Conservation (phyloP, 2,113 vertebrate genomes). For the Fukomys damarensis region DNA sequence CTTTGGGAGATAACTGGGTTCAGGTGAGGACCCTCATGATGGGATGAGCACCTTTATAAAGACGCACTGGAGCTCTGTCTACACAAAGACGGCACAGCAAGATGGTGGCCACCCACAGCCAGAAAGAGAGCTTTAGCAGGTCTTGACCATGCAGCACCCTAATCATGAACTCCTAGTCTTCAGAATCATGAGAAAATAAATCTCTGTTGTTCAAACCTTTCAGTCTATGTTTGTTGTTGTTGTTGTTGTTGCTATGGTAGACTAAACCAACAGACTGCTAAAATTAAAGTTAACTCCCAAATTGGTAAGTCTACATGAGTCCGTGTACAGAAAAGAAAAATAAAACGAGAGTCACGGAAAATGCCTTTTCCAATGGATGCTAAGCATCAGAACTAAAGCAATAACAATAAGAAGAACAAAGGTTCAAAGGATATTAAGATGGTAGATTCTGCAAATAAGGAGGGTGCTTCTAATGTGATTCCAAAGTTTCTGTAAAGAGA, state of each 20-base stretch:
- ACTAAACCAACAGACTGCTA: background rate
- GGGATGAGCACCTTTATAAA: background rate
- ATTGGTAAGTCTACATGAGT: background rate
- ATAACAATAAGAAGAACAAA: background rate
- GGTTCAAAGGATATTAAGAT: background rate
- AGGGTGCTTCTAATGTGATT: background rate
- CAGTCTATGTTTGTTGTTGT: background rate
- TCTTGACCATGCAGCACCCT: background rate
- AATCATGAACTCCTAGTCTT: background rate
- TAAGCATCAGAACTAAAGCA: background rate
- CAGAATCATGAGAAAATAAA: background rate
- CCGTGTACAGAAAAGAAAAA: background rate
- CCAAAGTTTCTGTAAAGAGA: background rate
- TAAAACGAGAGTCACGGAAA: background rate
- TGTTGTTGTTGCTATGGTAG: background rate
- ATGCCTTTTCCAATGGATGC: background rate
- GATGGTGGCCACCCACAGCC: background rate
- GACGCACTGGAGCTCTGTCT: background rate
- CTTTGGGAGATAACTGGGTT: background rate
- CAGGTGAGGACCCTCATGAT: background rate
- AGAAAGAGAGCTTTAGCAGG: background rate
- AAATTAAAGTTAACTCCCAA: background rate
- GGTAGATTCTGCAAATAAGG: background rate
- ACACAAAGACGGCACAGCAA: background rate
- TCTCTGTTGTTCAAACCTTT: background rate